Percentiles rank a stretch among this genome's conserved stretches.
phyloP scores from a whole-genome alignment of 2,888 invertebrate genomes.

The Plagiodera versicolora region DNA sequence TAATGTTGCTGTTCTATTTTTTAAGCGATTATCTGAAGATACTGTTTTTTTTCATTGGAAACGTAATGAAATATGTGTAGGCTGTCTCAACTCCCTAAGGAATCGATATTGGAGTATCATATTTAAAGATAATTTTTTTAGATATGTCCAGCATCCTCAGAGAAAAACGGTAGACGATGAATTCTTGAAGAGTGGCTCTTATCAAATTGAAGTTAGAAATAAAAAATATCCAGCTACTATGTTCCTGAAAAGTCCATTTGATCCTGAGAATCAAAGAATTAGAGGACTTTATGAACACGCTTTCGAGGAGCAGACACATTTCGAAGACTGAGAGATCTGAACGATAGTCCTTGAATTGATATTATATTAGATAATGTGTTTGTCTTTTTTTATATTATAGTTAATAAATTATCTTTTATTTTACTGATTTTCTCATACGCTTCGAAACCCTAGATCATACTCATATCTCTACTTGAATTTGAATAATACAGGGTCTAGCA shows the following conservation, averaged over 20 bases:
- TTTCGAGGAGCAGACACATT: conserved; percentile 52
- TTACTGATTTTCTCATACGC: too few species aligned
- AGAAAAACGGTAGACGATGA: conserved; percentile 66
- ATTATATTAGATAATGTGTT: conserved; percentile 1
- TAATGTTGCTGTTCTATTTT: too few species aligned
- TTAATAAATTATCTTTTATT: background rate
- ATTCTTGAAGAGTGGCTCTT: conserved; percentile 70
- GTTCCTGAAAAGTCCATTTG: conserved; percentile 78
- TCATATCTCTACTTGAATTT: too few species aligned
- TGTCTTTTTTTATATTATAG: conserved; percentile 2
- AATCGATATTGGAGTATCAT: too few species aligned
- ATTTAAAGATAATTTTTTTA: conserved; percentile 39
- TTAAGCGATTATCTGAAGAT: too few species aligned
- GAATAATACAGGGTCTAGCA: too few species aligned
- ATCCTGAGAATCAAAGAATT: conserved; percentile 74
- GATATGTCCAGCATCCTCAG: conserved; percentile 61
- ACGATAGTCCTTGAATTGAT: background rate
- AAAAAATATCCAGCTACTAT: conserved; percentile 69
- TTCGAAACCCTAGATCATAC: too few species aligned
- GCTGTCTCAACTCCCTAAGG: too few species aligned
- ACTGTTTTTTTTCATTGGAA: too few species aligned
- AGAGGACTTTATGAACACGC: conserved; percentile 66
- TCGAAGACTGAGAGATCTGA: conserved; percentile 51
- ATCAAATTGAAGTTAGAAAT: conserved; percentile 81
- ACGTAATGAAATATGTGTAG: too few species aligned